Percentiles rank a stretch among this genome's conserved stretches.
These are phyloP conservation scores for Lasaia peninsularis DNA, from an alignment of 1,140 invertebrate genomes.

Conservation along the genomic window DNA sequence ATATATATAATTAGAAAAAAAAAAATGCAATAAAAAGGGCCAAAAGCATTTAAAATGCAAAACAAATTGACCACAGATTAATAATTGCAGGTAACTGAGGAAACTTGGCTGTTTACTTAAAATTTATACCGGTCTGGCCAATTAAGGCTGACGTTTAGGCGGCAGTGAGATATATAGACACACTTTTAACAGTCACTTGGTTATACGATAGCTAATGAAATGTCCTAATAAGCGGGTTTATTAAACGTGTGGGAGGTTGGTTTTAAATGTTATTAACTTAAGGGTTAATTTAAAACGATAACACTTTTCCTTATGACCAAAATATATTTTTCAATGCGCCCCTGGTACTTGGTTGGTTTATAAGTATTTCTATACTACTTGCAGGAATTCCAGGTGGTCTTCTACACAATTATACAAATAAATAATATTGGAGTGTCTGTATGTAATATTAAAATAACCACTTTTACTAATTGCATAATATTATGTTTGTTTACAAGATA, in stretches of 20 bases:
- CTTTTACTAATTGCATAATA: no score
- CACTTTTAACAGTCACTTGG: conserved; percentile 4
- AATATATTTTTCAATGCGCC: no score
- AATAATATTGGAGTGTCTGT: no score
- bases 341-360: no score
- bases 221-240: conserved; percentile 3
- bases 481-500: no score
- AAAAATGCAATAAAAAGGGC: background rate
- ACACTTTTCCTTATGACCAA: no score
- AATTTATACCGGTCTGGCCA: conserved; percentile 8
- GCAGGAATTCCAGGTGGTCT: no score
- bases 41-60: background rate
- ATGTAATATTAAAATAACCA: no score
- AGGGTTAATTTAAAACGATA: background rate
- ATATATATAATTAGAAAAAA: background rate
- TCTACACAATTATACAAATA: no score
- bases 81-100: conserved; percentile 4
- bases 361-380: no score
- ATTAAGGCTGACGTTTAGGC: conserved; percentile 3
- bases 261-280: background rate
- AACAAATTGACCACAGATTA: background rate
- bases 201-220: conserved; percentile 5
- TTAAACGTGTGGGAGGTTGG: background rate
- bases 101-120: background rate
- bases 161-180: conserved; percentile 3